These are phyloP conservation scores for Empis stercorea DNA, from an alignment of 2,888 invertebrate genomes.

Conservation along the genomic window DNA sequence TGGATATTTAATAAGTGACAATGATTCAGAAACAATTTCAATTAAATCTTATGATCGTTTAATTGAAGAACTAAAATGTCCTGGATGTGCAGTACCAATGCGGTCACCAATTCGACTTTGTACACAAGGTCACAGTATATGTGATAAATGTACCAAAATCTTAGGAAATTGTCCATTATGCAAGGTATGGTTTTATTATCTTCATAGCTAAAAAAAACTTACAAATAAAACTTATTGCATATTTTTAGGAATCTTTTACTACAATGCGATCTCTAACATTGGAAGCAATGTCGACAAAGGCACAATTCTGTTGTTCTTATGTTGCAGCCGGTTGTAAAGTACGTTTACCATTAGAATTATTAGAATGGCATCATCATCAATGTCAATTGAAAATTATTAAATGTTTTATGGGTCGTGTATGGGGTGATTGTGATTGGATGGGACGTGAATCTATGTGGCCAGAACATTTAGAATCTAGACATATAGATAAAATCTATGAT, in stretches of 20 bases:
- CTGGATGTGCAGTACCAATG: conserved; percentile 34
- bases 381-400: conserved; percentile 33
- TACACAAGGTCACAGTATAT: conserved; percentile 31
- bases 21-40: conserved; percentile 14
- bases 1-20: no score
- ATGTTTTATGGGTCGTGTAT: conserved; percentile 35
- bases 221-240: background rate
- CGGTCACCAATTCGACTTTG: conserved; percentile 31
- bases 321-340: conserved; percentile 40
- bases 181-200: conserved; percentile 25
- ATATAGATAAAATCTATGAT: conserved; percentile 38
- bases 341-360: conserved; percentile 39
- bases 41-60: conserved; percentile 30
- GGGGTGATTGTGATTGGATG: conserved; percentile 44
- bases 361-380: conserved; percentile 41
- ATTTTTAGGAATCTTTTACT: conserved; percentile 43
- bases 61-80: conserved; percentile 33
- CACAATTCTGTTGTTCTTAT: conserved; percentile 46
- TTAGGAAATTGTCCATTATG: conserved; percentile 30
- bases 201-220: no score
- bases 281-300: conserved; percentile 46
- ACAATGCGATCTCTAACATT: conserved; percentile 41
- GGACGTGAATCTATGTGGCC: conserved; percentile 49
- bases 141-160: conserved; percentile 29
- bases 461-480: conserved; percentile 43